Evolutionary conservation across 1,140 invertebrate species (phyloP).

Genomic region (Drosophila kanapiae): DNA sequence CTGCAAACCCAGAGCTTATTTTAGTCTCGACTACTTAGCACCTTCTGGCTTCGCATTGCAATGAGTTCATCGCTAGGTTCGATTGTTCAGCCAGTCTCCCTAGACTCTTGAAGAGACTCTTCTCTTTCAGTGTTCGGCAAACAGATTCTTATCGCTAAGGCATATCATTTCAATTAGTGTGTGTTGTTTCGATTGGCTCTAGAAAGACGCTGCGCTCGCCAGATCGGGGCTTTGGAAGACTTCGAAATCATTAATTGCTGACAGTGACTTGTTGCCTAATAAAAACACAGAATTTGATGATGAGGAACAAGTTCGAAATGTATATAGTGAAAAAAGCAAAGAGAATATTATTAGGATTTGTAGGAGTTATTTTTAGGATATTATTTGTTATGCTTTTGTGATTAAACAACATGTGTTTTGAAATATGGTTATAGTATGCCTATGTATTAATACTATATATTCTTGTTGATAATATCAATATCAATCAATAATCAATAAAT

Average conservation of each 20-base stretch:
- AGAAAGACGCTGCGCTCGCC: background rate
- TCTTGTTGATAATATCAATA: no score
- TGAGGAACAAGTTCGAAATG: background rate
- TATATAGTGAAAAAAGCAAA: no score
- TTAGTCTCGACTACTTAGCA: constrained; percentile 58
- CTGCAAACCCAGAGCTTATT: constrained; percentile 4
- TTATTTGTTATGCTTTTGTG: background rate
- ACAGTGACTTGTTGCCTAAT: constrained; percentile 2
- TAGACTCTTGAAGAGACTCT: constrained; percentile 15
- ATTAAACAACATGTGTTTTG: background rate
- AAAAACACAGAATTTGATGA: background rate
- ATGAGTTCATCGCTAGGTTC: constrained; percentile 72
- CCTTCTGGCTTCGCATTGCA: constrained; percentile 44
- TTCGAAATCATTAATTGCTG: constrained; percentile 24
- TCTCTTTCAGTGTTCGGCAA: constrained; percentile 9
- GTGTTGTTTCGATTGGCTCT: constrained; percentile 38
- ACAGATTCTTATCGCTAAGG: constrained; percentile 69
- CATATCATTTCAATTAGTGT: constrained; percentile 74
- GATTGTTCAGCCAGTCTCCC: constrained; percentile 44
- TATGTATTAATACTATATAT: background rate
- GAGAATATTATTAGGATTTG: background rate
- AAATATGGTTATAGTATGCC: no score
- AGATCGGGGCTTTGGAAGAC: constrained; percentile 13
- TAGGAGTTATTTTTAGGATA: background rate
- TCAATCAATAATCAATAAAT: no score